Conservation (phyloP, 2,888 invertebrate genomes). For the Acrobasis suavella region DNA sequence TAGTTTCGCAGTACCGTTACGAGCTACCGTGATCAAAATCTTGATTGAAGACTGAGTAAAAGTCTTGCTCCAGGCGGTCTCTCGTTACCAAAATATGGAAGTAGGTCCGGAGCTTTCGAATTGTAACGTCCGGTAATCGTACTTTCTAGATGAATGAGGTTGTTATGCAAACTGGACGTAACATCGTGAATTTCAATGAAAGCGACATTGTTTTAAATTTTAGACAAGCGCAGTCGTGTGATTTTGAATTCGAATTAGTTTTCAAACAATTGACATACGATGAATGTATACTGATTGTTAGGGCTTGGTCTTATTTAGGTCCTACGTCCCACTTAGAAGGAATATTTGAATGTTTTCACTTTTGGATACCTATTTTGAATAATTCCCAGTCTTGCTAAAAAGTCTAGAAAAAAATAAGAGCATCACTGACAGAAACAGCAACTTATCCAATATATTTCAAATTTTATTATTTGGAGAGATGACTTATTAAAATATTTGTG, state of each 20-base stretch:
- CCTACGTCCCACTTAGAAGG: background rate
- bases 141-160: constrained; percentile 76
- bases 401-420: no score
- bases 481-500: no score
- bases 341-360: constrained; percentile 3
- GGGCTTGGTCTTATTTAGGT: constrained; percentile 14
- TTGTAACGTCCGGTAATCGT: constrained; percentile 57
- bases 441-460: no score
- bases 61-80: constrained; percentile 71
- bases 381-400: no score
- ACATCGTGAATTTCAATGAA: constrained; percentile 75
- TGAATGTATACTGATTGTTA: constrained; percentile 37
- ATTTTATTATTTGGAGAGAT: no score
- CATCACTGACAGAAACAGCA: no score
- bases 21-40: constrained; percentile 55
- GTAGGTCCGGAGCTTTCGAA: constrained; percentile 75
- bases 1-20: constrained; percentile 68
- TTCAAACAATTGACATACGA: constrained; percentile 42
- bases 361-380: constrained; percentile 23
- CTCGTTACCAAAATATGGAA: constrained; percentile 70
- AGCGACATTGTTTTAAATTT: constrained; percentile 54
- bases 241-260: constrained; percentile 61
- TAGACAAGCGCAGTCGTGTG: constrained; percentile 34
- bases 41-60: constrained; percentile 66
- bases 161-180: constrained; percentile 76